Conservation (phyloP, 2,797 vertebrate species). For the Sebastes glaucus region DNA sequence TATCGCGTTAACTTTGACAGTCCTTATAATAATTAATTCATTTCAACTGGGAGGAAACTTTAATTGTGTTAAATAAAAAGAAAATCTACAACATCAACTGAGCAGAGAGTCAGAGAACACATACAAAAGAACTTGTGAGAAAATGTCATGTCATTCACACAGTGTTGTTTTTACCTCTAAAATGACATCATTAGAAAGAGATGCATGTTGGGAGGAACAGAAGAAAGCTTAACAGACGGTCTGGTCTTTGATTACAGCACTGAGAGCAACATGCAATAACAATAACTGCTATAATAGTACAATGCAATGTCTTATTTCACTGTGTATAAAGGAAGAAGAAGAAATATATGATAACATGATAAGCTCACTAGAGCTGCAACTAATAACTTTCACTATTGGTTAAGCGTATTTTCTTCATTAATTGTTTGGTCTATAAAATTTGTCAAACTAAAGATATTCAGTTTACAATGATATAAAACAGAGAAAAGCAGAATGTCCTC, state of each 20-base stretch:
- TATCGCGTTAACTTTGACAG: fast-evolving
- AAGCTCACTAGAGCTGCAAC: not conserved
- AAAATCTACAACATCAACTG: not conserved
- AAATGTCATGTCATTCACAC: not conserved
- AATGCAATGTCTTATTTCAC: not conserved
- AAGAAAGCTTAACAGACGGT: not conserved
- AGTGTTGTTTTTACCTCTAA: constrained; percentile 57
- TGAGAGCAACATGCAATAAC: not conserved
- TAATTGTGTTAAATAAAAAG: not conserved
- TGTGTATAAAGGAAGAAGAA: not conserved
- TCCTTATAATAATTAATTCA: not conserved
- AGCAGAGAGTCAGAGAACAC: not conserved
- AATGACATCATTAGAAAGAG: constrained; percentile 47
- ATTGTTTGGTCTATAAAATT: not conserved
- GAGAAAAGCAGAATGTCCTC: not conserved
- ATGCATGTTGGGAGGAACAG: constrained; percentile 44
- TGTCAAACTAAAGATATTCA: too few species aligned
- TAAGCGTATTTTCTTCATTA: not conserved
- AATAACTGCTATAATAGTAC: not conserved
- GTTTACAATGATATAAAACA: not conserved
- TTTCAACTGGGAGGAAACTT: not conserved
- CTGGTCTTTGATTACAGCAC: constrained; percentile 2
- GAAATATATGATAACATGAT: not conserved
- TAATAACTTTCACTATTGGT: not conserved
- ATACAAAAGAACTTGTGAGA: not conserved